Base-by-base conservation (phyloP, 1,140 invertebrate genomes). In the Maconellicoccus hirsutus region DNA sequence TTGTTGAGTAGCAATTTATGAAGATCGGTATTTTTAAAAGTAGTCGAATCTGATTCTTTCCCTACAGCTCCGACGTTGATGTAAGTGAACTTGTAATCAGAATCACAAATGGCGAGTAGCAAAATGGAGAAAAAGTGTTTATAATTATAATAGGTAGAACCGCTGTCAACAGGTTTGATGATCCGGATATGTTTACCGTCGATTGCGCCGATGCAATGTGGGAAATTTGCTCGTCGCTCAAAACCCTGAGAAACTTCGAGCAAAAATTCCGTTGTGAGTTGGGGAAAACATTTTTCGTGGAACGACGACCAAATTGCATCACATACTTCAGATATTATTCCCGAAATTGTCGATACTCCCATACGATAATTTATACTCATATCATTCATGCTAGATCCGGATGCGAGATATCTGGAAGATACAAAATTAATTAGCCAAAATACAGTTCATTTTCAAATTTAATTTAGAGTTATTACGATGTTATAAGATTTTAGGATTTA, bases 91-190 rank as follows among this genome's bases (percentile, higher is more conserved):
- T 61, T 71, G 70, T 71, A 71, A 61, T 71, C 59, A 52, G 39
- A 59, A 71, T 71, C 70, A 59, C 39, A 59, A 21, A 25, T 42
- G 26, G 61, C 39, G 26, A 70, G 23, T 39, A 70, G 42, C 63
- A 82, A 77, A 71, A 81, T 79, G 71, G 78, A 80, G 75, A 77
- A 75, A 19, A 72, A 77, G 23, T 77, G 75, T 77, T 84, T 83
- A 75, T 83, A 84, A 75, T 83, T 84, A 74, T 77, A 82, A 73
- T 78, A 82, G n/a, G 74, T 70, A 8, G 78, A 79, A 71, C 77
- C 78, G 76, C 73, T 74, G 70, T 78, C 75, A 59, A 73, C 71
- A 63, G 79, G 78, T 69, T 71, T 69, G 71, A 77, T 74, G 10
- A 75, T 71, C 21, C 71, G 59, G 27, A 75, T 70, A 61, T 73